These are phyloP conservation scores for Carlito syrichta DNA, from an alignment of 2,113 vertebrate genomes.

Conservation along the genomic window DNA sequence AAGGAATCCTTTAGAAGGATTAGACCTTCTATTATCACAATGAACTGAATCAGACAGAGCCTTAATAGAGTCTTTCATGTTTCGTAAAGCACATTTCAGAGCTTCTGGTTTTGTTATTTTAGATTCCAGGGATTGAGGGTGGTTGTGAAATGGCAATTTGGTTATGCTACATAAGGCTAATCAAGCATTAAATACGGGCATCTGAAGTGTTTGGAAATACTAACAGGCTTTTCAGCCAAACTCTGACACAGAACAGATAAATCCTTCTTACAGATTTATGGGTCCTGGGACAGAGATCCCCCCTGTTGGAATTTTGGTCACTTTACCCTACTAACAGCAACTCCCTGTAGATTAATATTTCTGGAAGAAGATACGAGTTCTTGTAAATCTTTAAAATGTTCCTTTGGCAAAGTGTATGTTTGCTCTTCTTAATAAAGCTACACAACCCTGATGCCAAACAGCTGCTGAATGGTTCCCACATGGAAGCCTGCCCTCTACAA, in stretches of 20 bases:
- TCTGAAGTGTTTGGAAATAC: constrained; percentile 58
- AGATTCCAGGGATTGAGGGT: constrained; percentile 36
- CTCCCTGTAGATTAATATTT: background rate
- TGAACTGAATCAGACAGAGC: constrained; percentile 22
- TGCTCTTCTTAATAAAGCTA: background rate
- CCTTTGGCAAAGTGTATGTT: background rate
- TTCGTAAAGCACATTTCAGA: background rate
- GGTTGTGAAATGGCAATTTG: constrained; percentile 58
- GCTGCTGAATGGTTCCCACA: background rate
- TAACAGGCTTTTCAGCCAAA: constrained; percentile 48
- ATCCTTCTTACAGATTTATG: constrained; percentile 30
- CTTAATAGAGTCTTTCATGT: constrained; percentile 19
- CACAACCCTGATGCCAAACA: background rate
- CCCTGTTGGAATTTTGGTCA: background rate
- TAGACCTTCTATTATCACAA: background rate
- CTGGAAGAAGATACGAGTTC: background rate
- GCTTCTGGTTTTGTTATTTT: constrained; percentile 61
- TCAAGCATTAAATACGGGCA: constrained; percentile 63
- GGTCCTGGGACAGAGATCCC: background rate
- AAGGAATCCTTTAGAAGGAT: background rate
- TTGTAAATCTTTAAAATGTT: background rate
- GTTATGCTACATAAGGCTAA: constrained; percentile 55
- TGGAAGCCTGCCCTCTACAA: background rate
- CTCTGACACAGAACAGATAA: constrained; percentile 45
- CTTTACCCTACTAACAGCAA: background rate